A percentile compares a stretch with the other conserved stretches of the same genome.
These are phyloP conservation scores for Caenorhabditis brenneri DNA, from an alignment of 1,140 invertebrate species.

Conservation along the genomic window DNA sequence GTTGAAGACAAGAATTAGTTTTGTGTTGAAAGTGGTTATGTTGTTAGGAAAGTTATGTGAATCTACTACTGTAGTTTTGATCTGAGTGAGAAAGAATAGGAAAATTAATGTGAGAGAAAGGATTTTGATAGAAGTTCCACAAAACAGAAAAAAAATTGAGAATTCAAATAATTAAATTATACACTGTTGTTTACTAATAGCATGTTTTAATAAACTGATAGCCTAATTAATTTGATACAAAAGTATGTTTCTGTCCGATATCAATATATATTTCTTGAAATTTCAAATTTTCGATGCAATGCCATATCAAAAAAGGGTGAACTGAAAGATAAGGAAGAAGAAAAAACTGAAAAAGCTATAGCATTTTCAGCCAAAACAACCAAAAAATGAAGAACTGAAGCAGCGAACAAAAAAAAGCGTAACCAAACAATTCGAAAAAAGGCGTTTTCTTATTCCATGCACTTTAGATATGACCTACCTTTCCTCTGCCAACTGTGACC, in stretches of 20 bases:
- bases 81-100: no score
- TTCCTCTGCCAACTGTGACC: background rate
- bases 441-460: background rate
- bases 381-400: constrained; percentile 3
- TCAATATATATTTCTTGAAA: no score
- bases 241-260: no score
- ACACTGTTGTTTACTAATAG: no score
- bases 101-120: no score
- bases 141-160: no score
- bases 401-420: background rate
- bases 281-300: background rate
- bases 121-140: no score
- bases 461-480: constrained; percentile 20
- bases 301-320: background rate
- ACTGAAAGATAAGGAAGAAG: background rate
- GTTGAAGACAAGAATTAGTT: background rate
- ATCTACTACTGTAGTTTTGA: background rate
- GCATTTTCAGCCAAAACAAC: background rate
- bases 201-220: no score
- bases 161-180: no score
- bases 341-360: background rate
- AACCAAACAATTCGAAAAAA: background rate
- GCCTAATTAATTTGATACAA: no score
- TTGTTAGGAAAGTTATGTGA: background rate
- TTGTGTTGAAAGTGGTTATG: background rate